phyloP scores from a whole-genome alignment of 2,888 invertebrate species.

The Nezara viridula region DNA sequence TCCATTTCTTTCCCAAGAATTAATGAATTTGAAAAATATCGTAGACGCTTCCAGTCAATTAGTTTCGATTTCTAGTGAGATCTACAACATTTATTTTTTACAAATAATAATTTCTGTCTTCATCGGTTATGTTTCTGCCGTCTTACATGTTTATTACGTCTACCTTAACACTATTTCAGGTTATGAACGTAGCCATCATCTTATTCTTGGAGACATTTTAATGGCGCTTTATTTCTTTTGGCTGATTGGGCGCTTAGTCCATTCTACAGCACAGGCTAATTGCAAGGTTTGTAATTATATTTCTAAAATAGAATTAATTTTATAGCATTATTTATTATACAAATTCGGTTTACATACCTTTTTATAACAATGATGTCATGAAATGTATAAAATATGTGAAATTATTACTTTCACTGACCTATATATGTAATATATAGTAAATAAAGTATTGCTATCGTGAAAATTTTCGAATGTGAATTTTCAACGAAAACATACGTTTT shows the following conservation, averaged over 20 bases:
- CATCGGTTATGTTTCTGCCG: not conserved
- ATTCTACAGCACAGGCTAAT: not conserved
- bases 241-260: not conserved
- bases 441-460: no score
- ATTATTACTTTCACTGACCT: no score
- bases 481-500: no score
- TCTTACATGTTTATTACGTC: not conserved
- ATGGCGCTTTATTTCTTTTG: not conserved
- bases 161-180: not conserved
- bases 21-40: not conserved
- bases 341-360: no score
- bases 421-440: no score
- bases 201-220: not conserved
- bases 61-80: not conserved
- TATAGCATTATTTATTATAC: no score
- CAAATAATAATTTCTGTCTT: not conserved
- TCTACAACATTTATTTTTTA: not conserved
- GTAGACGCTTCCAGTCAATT: not conserved
- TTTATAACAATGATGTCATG: no score
- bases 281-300: not conserved
- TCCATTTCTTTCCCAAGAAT: not conserved
- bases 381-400: no score
- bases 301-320: no score
- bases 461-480: no score
- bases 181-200: not conserved